These are phyloP conservation scores for Campoplex nolae DNA, from an alignment of 2,888 invertebrate species.

Conservation along the genomic window DNA sequence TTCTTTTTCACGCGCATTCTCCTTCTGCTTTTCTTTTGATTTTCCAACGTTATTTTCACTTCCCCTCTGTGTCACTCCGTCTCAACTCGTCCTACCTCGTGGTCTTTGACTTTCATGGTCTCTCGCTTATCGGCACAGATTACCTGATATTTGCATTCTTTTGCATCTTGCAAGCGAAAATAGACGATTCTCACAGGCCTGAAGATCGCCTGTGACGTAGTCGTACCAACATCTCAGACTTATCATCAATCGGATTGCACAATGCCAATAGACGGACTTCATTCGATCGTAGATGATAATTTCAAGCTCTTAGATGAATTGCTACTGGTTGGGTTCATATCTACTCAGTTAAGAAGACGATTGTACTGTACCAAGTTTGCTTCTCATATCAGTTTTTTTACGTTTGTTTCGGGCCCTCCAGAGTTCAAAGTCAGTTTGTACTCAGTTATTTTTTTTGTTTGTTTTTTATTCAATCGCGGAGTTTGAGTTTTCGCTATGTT, in stretches of 20 bases:
- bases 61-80: background rate
- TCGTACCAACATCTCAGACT: slow-evolving; percentile 48
- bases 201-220: slow-evolving; percentile 27
- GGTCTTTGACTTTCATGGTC: background rate
- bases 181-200: background rate
- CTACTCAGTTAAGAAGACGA: background rate
- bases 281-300: slow-evolving; percentile 59
- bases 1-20: slow-evolving; percentile 24
- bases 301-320: slow-evolving; percentile 71
- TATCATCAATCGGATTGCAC: slow-evolving; percentile 53
- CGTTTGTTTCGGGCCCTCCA: background rate
- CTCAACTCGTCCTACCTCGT: background rate
- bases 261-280: slow-evolving; percentile 1
- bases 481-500: background rate
- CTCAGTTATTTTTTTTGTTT: background rate
- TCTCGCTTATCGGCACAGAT: slow-evolving; percentile 34
- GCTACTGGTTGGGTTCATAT: slow-evolving; percentile 38
- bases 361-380: background rate
- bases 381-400: background rate
- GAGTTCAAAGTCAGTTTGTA: background rate
- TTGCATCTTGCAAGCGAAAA: slow-evolving; percentile 48
- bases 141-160: slow-evolving; percentile 36
- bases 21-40: background rate
- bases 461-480: background rate
- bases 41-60: background rate